These are phyloP conservation scores for Onychomys arenicola DNA, from an alignment of 2,797 vertebrate species.

Conservation along the genomic window DNA sequence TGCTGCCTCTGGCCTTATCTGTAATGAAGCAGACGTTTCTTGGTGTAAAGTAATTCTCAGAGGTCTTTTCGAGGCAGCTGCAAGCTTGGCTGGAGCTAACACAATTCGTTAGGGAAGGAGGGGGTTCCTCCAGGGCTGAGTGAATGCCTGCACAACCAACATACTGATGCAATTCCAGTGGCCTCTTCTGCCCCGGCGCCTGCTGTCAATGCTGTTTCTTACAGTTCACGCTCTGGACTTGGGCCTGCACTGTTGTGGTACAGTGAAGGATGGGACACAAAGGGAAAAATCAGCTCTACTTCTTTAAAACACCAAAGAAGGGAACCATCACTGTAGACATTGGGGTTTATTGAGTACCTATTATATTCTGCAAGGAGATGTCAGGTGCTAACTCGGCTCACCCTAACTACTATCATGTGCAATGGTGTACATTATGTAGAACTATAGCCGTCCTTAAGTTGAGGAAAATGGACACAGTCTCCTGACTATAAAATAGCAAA, in stretches of 20 bases:
- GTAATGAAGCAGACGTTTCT: conserved; percentile 43
- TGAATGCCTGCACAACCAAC: neutral
- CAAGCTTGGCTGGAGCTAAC: conserved; percentile 67
- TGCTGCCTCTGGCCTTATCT: conserved; percentile 58
- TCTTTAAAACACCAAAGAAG: neutral
- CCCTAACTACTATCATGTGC: neutral
- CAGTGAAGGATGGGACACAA: neutral
- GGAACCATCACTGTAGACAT: neutral
- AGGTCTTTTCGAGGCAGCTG: conserved; percentile 27
- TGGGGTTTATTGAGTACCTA: neutral
- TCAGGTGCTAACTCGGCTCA: neutral
- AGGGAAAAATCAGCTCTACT: conserved; percentile 10
- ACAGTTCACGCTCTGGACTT: neutral
- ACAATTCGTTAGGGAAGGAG: conserved; percentile 33
- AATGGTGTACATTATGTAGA: neutral
- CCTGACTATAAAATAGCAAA: neutral
- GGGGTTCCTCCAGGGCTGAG: conserved; percentile 43
- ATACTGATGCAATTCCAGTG: neutral
- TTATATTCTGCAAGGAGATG: neutral
- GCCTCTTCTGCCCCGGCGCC: conserved; percentile 16
- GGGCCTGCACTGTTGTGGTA: neutral
- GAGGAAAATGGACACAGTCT: neutral
- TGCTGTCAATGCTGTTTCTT: neutral
- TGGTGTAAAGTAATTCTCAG: conserved; percentile 49
- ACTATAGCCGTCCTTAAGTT: neutral